These are phyloP conservation scores for Delia radicum DNA, from an alignment of 1,140 invertebrate genomes.

Conservation along the genomic window DNA sequence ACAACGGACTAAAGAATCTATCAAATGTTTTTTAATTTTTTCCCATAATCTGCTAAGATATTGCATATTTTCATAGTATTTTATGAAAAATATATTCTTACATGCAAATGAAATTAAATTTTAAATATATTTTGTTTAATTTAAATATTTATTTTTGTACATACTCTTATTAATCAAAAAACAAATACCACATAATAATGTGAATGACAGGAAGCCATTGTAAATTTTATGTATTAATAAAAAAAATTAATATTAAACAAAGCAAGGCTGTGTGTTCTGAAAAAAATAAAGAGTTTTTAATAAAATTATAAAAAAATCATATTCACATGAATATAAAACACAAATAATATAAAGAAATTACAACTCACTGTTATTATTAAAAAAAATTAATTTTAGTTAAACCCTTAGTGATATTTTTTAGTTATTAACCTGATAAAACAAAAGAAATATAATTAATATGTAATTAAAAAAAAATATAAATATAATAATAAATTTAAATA, in stretches of 20 bases:
- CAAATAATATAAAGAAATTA: slow-evolving; percentile 23
- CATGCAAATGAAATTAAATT: too few species aligned
- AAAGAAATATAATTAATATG: not conserved
- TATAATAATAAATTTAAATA: slow-evolving; percentile 1
- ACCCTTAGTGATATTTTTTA: slow-evolving; percentile 14
- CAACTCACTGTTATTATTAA: not conserved
- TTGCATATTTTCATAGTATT: too few species aligned
- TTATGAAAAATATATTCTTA: too few species aligned
- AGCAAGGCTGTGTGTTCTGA: slow-evolving; percentile 56
- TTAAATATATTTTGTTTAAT: not conserved
- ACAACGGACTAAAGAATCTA: too few species aligned
- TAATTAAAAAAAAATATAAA: not conserved
- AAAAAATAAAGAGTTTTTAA: slow-evolving; percentile 27
- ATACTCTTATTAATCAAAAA: not conserved
- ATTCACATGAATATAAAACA: not conserved
- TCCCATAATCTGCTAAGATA: too few species aligned
- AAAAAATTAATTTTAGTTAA: not conserved
- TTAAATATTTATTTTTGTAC: not conserved
- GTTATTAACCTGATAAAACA: not conserved
- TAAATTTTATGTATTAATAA: slow-evolving; percentile 2
- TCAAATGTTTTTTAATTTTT: too few species aligned
- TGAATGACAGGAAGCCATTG: slow-evolving; percentile 6
- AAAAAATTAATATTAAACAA: slow-evolving; percentile 38
- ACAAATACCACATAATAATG: not conserved
- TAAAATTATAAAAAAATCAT: slow-evolving; percentile 14